Evolutionary conservation across 2,797 vertebrate genomes (phyloP).

Genomic region (Champsocephalus esox): DNA sequence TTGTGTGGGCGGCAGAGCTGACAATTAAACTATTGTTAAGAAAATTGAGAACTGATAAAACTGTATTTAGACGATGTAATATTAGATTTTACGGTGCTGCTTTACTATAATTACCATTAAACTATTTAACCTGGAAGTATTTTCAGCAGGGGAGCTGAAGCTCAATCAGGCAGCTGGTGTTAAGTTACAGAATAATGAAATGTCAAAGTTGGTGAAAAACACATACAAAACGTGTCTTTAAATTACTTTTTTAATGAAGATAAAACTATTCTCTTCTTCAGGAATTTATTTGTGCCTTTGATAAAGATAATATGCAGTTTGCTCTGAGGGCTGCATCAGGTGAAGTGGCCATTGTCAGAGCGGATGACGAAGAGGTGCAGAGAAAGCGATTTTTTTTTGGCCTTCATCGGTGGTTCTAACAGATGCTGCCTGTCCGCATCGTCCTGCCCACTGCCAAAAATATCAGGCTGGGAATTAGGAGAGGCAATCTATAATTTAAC

Average conservation of each 20-base stretch:
- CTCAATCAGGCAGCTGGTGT: conserved; percentile 22
- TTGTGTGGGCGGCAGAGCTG: conserved; percentile 79
- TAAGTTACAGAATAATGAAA: conserved; percentile 50
- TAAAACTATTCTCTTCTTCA: conserved; percentile 3
- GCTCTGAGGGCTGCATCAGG: conserved; percentile 37
- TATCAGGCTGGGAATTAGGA: conserved; percentile 80
- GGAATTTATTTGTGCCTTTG: conserved; percentile 1
- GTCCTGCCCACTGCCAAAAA: conserved; percentile 80
- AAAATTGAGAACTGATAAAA: conserved; percentile 83
- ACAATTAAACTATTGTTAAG: conserved; percentile 87
- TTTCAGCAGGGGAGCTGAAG: conserved; percentile 36
- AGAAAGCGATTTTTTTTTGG: conserved; percentile 48
- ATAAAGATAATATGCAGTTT: conserved; percentile 27
- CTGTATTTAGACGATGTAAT: conserved; percentile 75
- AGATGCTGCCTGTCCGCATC: conserved; percentile 82
- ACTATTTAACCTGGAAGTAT: conserved; percentile 79
- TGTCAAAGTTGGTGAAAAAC: conserved; percentile 48
- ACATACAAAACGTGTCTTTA: conserved; percentile 26
- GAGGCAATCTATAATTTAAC: conserved; percentile 85
- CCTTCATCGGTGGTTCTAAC: conserved; percentile 66
- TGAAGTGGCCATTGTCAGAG: conserved; percentile 48
- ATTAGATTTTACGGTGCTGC: conserved; percentile 63
- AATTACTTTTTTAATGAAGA: conserved; percentile 34
- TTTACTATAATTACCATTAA: conserved; percentile 82
- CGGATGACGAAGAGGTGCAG: conserved; percentile 55